Percentiles rank a stretch among this genome's conserved stretches.
phyloP scores from a whole-genome alignment of 2,888 invertebrate genomes.

The Chaetoderma sp. region DNA sequence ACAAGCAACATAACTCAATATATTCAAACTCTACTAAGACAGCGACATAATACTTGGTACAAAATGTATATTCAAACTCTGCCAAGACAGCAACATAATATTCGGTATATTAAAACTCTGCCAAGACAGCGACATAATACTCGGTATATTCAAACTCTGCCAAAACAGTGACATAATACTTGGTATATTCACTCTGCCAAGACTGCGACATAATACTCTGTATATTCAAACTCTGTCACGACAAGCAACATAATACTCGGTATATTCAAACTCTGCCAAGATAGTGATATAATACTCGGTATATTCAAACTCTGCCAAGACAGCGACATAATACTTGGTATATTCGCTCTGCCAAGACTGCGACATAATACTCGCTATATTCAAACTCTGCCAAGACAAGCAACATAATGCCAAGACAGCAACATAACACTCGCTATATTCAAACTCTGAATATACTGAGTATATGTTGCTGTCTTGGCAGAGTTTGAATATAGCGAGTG shows the following conservation, averaged over 20 bases:
- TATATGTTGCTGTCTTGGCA: too few species aligned
- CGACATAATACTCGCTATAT: not conserved
- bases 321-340: too few species aligned
- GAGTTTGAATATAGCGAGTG: not conserved
- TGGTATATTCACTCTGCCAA: not conserved
- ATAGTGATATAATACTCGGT: not conserved
- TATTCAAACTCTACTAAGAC: too few species aligned
- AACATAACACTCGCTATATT: not conserved
- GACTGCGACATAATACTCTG: not conserved
- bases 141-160: not conserved
- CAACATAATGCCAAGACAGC: not conserved
- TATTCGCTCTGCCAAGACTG: not conserved
- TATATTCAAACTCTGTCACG: not conserved
- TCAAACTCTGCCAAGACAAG: not conserved
- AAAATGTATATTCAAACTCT: not conserved
- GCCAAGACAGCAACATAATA: too few species aligned
- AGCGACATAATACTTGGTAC: too few species aligned
- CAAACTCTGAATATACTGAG: not conserved
- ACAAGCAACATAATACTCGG: not conserved
- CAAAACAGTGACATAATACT: too few species aligned
- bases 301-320: not conserved
- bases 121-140: not conserved
- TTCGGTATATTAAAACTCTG: not conserved
- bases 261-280: not conserved
- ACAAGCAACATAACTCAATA: too few species aligned